Base-by-base conservation (phyloP, 2,888 invertebrate species). In the Dione vanillae region DNA sequence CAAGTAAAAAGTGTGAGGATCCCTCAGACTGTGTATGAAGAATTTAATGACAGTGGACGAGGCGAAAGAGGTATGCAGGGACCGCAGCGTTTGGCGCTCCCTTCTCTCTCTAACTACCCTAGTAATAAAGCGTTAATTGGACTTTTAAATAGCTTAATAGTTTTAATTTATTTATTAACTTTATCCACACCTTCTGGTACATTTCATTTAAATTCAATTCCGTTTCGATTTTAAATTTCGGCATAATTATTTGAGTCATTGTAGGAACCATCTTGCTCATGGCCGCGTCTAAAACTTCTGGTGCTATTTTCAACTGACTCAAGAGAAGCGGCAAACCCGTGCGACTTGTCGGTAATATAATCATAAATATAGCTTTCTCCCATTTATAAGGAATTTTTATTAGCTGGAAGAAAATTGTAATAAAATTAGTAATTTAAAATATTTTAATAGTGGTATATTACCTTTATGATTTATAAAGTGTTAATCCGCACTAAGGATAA, bases 311-410 rank as follows among this genome's bases (percentile, higher is more conserved):
- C 6, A 90, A 40, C n/a, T 78, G 67, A 10, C 75, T 74, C 0
- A 90, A 67, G 10, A 91, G 65, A 1, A 73, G 3, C 9, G 77
- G 51, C 1, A 97, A 87, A 0, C 96, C 96, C 58, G 94, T 91
- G 0, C 89, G 87, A 19, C 93, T 82, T 64, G 95, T 93, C 0
- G 97, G 97, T 69, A 97, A 87, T 35, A 97, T 87, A 56, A 97
- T 91, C 0, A 97, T 78, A 94, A 98, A 95, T 51, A 95, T 95
- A 10, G 96, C 83, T 56, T 95, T 89, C 0, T 92, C 87, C 20
- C 95, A 95, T 69, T 89, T 84, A 80, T 97, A 98, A 0, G 96
- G 96, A 76, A 98, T 79, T 83, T 96, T 95, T 66, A 98, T 78
- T 5, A 96, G 94, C 95, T 94, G 72, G 94, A 70, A 69, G 27